Evolutionary conservation across 2,797 vertebrate genomes (phyloP).

Genomic region (Fistularia tabacaria): DNA sequence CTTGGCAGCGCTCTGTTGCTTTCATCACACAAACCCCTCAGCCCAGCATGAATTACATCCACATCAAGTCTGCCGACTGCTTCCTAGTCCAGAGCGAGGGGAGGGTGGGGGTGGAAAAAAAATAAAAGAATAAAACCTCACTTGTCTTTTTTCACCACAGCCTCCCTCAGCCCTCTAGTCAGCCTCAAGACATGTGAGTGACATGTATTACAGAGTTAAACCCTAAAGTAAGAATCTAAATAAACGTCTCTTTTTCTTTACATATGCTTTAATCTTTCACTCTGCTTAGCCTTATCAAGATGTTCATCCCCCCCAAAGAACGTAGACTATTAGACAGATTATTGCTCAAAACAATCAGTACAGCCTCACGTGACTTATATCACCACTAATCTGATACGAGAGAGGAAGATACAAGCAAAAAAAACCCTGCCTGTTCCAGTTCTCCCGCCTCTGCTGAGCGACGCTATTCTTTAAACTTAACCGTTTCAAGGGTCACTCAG

Average conservation of each 20-base stretch:
- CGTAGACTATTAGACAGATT: conserved; percentile 52
- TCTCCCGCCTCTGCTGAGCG: conserved; percentile 22
- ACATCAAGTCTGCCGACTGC: conserved; percentile 89
- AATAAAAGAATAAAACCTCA: conserved; percentile 74
- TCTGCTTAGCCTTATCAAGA: conserved; percentile 64
- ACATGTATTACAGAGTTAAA: conserved; percentile 71
- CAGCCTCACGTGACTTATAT: conserved; percentile 17
- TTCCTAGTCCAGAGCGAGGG: conserved; percentile 80
- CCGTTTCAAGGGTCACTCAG: conserved; percentile 37
- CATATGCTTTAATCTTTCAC: conserved; percentile 59
- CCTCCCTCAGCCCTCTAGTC: conserved; percentile 29
- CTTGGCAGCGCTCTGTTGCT: conserved; percentile 97
- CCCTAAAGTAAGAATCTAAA: conserved; percentile 72
- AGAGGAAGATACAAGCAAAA: conserved; percentile 23
- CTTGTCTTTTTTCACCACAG: conserved; percentile 76
- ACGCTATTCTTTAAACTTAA: conserved; percentile 9
- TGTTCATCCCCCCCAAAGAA: conserved; percentile 24
- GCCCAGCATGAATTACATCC: conserved; percentile 99
- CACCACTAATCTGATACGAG: conserved; percentile 47
- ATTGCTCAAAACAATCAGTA: conserved; percentile 52
- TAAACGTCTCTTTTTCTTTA: conserved; percentile 44
- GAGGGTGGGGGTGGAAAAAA: background rate
- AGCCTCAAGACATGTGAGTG: conserved; percentile 70
- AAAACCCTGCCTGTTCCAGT: conserved; percentile 21
- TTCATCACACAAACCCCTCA: conserved; percentile 99